Base-by-base conservation (phyloP, 1,140 invertebrate species). In the Polyergus mexicanus region DNA sequence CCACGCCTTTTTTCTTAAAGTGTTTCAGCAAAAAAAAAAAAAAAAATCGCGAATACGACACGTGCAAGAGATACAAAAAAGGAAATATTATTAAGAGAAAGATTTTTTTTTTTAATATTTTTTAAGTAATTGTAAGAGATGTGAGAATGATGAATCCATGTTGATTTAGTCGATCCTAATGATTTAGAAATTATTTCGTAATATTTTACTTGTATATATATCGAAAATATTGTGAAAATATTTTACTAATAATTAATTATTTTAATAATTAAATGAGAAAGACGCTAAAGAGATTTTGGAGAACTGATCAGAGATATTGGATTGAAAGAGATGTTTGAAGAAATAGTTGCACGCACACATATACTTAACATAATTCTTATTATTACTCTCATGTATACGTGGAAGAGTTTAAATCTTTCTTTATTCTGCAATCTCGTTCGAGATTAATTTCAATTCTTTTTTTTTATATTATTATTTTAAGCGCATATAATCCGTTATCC, bases 211-310 rank as follows among this genome's bases (percentile, higher is more conserved):
- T 2, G 0, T n/a, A 51, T 11, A 28, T 28, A 68, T 68, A 44
- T 16, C 38, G 1, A 22, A 56, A 35, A 32, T 69, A 69, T 71
- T 32, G 4, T 19, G 32, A 71, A 51, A 54, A 51, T 22, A 19
- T 8, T 35, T 71, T 0, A n/a, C 32, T 35, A 54, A 71, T 35
- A 54, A 71, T 71, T 35, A 72, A 72, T 56, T 71, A 71, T 28
- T 47, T 69, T 19, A 69, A 32, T 8, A 51, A 69, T 47, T 56
- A n/a, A 72, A 38, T 16, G 35, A 13, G 10, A 41, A 41, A 1
- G 38, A 41, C n/a, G n/a, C 7, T 47, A 47, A 13, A 47, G 3
- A 16, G 10, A 47, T 47, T 47, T 13, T 47, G 2, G 13, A 16
- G 22, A 16, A 35, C 8, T 56, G 3, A 56, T 0, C 2, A 16